Conservation (phyloP, 2,113 vertebrate genomes). For the Eulemur rufifrons region DNA sequence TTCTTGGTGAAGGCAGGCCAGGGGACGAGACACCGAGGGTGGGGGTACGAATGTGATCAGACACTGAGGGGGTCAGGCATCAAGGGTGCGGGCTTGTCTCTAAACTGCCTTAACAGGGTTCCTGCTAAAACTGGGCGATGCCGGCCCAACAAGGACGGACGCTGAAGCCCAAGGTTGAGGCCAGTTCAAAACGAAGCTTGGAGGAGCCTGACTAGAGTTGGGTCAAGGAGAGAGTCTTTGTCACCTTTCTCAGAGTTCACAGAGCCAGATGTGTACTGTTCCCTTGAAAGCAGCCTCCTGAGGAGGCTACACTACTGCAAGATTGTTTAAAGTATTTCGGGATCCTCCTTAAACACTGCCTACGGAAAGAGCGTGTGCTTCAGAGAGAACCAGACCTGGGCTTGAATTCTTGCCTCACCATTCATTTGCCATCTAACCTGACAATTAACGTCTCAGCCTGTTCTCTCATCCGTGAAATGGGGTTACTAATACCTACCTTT, state of each 20-base stretch:
- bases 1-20: background rate
- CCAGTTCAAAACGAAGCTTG: background rate
- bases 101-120: background rate
- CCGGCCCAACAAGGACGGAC: too few species aligned
- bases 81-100: background rate
- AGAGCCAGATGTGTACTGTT: background rate
- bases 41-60: background rate
- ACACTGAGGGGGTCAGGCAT: background rate
- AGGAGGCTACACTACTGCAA: background rate
- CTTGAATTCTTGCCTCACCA: slow-evolving; percentile 23
- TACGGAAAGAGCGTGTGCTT: background rate
- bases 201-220: background rate
- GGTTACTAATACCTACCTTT: slow-evolving; percentile 22
- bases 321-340: background rate
- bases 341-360: background rate
- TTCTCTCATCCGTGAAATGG: background rate
- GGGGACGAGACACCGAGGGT: too few species aligned
- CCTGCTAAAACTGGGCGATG: background rate
- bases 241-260: background rate
- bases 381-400: background rate
- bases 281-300: background rate
- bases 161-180: background rate
- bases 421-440: background rate
- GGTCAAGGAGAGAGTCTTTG: background rate
- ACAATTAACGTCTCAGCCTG: slow-evolving; percentile 21